These are phyloP conservation scores for Sinocyclocheilus anshuiensis DNA, from an alignment of 2,113 vertebrate species.

Conservation along the genomic window DNA sequence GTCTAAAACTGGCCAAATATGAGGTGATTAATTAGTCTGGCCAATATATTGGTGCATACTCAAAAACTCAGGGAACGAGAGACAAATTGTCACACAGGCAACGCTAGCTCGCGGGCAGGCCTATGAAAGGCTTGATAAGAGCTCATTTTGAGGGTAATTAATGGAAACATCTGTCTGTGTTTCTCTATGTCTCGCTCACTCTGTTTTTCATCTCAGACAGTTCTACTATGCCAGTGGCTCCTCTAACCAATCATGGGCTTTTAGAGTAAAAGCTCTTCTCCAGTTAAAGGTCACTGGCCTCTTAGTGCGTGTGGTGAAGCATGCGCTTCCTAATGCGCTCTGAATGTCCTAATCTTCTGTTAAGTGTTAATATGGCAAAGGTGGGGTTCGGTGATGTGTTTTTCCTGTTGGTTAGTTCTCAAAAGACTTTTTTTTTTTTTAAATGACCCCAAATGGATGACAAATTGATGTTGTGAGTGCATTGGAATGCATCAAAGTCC, in stretches of 20 bases:
- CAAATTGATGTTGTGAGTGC: neutral
- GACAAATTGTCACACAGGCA: neutral
- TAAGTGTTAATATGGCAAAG: constrained; percentile 7
- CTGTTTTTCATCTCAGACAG: constrained; percentile 2
- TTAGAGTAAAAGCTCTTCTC: constrained; percentile 42
- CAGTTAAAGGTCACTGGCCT: constrained; percentile 47
- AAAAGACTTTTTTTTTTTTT: neutral
- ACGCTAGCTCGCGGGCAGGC: neutral
- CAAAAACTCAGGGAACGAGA: neutral
- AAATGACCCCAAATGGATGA: neutral
- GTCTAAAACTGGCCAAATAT: neutral
- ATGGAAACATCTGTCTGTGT: neutral
- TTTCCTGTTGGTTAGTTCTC: neutral
- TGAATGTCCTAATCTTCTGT: neutral
- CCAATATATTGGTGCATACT: neutral
- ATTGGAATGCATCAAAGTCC: constrained; percentile 2
- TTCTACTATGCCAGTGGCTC: constrained; percentile 19
- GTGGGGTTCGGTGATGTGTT: neutral
- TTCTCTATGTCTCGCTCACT: neutral
- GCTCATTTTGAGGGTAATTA: constrained; percentile 9
- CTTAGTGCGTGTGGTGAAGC: constrained; percentile 43
- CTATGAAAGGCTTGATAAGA: constrained; percentile 4
- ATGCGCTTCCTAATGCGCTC: neutral
- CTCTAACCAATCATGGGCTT: constrained; percentile 32
- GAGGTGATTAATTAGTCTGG: neutral